These are phyloP conservation scores for Octopus sinensis DNA, from an alignment of 1,140 invertebrate genomes.

Conservation along the genomic window DNA sequence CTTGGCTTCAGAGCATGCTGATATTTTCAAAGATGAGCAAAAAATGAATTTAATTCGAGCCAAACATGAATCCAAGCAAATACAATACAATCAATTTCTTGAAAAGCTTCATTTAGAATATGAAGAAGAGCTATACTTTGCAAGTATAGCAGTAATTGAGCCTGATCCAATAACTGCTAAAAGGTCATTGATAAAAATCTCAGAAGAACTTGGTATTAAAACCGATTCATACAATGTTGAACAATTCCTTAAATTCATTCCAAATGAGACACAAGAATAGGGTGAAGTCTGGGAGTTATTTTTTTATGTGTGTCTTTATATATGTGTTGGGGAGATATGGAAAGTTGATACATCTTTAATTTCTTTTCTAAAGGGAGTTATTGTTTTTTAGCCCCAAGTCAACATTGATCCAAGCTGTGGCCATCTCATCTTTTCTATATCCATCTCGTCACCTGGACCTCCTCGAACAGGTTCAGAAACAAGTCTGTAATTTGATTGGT, in stretches of 20 bases:
- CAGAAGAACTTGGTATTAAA: constrained; percentile 24
- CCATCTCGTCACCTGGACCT: too few species aligned
- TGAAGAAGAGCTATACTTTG: constrained; percentile 24
- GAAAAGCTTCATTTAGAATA: constrained; percentile 11
- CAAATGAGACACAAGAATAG: background rate
- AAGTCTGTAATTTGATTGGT: too few species aligned
- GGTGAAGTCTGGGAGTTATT: too few species aligned
- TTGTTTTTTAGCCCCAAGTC: too few species aligned
- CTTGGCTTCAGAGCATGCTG: constrained; percentile 26
- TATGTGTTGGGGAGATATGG: too few species aligned
- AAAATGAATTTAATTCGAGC: constrained; percentile 1
- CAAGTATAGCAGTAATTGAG: constrained; percentile 32
- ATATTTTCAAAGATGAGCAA: constrained; percentile 19
- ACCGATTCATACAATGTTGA: constrained; percentile 23
- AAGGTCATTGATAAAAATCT: constrained; percentile 25
- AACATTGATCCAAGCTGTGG: too few species aligned
- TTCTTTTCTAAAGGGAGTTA: too few species aligned
- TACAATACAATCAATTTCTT: constrained; percentile 30
- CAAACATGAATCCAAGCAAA: constrained; percentile 17
- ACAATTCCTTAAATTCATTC: background rate
- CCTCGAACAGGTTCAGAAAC: too few species aligned
- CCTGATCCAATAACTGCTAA: constrained; percentile 13
- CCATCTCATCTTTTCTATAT: too few species aligned
- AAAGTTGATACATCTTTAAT: too few species aligned
- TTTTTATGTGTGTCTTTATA: too few species aligned